Evolutionary conservation across 2,888 invertebrate genomes (phyloP), one percentile per base, ranked within the genome.

Genomic region (Barypeithes pellucidus): DNA sequence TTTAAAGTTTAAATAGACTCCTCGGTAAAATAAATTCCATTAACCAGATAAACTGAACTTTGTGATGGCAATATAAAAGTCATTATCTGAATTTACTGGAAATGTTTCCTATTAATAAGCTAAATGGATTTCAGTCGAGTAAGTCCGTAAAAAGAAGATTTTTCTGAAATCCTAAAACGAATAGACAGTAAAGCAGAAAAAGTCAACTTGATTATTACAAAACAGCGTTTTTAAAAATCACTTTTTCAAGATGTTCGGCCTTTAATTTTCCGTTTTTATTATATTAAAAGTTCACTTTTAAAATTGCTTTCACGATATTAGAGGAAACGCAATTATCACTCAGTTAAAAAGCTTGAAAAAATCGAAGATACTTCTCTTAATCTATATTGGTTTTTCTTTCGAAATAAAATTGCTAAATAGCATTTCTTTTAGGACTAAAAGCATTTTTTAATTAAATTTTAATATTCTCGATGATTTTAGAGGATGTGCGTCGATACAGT

Each of bases 141-240:
- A 43, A 61, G n/a, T 5, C 45, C 3, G 43, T 43, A 45, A 45
- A 45, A 45, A 43, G 36, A 41, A 18, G 41, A 60, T 60, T 60
- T 60, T 62, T 62, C 14, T 43, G 14, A 43, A 45, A 45, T 45
- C 20, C 20, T 29, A 62, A 62, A 29, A 29, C 7, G 62, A 62
- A 45, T 29, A 45, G 45, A 61, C 43, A 29, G 62, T 16, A 65
- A 39, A 52, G 50, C 29, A 29, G 11, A 50, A 59, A 50, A 60
- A 68, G 45, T 47, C 67, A 67, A 60, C 41, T 18, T 60, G 59
- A 67, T 67, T 67, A 67, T 67, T 33, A 39, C 14, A 59, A 68
- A 68, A 68, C 47, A 45, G 50, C 18, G 9, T 47, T 61, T 60
- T 60, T 20, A 45, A 50, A 60, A 60, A 61, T 61, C 47, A 24